Conservation (phyloP, 2,113 vertebrate genomes). For the Gallinago media region DNA sequence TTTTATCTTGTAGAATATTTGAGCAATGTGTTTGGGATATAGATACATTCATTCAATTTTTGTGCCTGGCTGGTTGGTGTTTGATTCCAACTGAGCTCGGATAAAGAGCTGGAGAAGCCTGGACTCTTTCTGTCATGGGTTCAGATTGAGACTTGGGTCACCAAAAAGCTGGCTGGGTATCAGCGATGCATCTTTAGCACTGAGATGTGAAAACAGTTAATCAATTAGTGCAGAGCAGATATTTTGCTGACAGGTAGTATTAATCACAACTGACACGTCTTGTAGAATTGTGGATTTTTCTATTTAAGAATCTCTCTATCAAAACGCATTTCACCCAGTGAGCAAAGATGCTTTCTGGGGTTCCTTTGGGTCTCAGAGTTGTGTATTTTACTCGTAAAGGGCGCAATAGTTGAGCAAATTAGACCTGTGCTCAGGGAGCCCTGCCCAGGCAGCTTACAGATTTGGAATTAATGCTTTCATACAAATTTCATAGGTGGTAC, state of each 20-base stretch:
- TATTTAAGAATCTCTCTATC: neutral
- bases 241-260: neutral
- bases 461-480: neutral
- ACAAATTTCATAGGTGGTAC: neutral
- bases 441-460: neutral
- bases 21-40: neutral
- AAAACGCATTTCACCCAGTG: neutral
- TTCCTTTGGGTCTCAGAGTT: neutral
- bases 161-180: neutral
- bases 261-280: neutral
- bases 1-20: neutral
- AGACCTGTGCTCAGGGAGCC: neutral
- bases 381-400: neutral
- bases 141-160: neutral
- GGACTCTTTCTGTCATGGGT: neutral
- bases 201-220: neutral
- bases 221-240: neutral
- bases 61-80: neutral
- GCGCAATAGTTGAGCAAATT: neutral
- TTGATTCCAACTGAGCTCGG: neutral
- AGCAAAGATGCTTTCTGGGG: neutral
- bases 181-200: neutral
- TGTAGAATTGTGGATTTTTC: neutral
- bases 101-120: neutral
- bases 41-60: neutral